Evolutionary conservation across 2,888 invertebrate species (phyloP), one percentile per base, ranked within the genome.

Genomic region (Epirrhoe tristata): DNA sequence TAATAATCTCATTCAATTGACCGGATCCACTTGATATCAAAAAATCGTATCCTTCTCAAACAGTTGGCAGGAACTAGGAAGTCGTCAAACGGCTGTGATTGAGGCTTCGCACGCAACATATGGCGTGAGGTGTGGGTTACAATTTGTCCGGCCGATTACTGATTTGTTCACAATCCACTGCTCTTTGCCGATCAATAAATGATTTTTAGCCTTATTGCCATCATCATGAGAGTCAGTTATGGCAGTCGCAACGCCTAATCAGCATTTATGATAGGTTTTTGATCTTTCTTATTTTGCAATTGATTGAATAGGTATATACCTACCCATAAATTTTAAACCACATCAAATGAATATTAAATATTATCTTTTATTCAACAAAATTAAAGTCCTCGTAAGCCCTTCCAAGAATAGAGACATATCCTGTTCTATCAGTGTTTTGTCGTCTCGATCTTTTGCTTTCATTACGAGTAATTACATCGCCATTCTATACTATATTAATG

Each of bases 111-210:
- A 72, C 63, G 71, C 78, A 72, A 63, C 87, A 86, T 84, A 81
- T 86, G 87, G 82, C 75, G 74, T 52, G 55, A 59, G 81, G 86
- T 85, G 79, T 85, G 70, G 66, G 74, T 84, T 83, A 81, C 84
- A 78, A 77, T 76, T 67, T 74, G 83, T 84, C 86, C 87, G 86
- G 84, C 80, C 83, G 84, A 87, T 88, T 87, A 82, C 77, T 83
- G 80, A 82, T 83, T 81, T 74, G 73, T 72, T 75, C 73, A 80
- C 83, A 79, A 80, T 72, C 72, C 79, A 66, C 62, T 68, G 68
- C 39, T 50, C 53, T 59, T 24, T 53, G 58, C 31, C 52, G 34
- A 36, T 48, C 63, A 69, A 73, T 66, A 71, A 68, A 60, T 66
- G 74, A 77, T 77, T 50, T 62, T 48, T 57, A 6, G 8, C 55